Conservation (phyloP, 2,888 invertebrate genomes). For the Athalia rosae region DNA sequence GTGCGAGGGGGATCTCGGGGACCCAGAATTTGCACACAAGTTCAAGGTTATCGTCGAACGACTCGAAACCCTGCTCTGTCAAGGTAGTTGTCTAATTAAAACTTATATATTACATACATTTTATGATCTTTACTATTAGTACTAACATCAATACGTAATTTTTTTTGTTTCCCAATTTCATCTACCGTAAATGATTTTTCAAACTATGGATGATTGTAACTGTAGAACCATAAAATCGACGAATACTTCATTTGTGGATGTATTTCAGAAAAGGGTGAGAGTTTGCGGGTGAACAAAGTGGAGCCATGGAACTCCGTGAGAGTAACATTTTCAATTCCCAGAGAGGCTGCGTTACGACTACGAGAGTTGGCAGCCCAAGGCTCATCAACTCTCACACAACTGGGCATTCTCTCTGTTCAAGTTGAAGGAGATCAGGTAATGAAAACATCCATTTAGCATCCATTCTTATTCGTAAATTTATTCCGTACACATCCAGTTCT, state of each 20-base stretch:
- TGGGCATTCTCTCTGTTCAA: slow-evolving; percentile 97
- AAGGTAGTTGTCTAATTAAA: slow-evolving; percentile 76
- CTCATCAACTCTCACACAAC: slow-evolving; percentile 89
- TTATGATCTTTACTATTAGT: neutral
- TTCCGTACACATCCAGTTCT: slow-evolving; percentile 18
- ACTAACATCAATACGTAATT: neutral
- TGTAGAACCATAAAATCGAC: neutral
- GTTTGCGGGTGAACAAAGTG: slow-evolving; percentile 83
- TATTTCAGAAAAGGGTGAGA: slow-evolving; percentile 73
- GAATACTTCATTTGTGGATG: slow-evolving; percentile 13
- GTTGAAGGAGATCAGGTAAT: slow-evolving; percentile 91
- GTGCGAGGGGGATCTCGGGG: slow-evolving; percentile 92
- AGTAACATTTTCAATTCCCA: slow-evolving; percentile 97
- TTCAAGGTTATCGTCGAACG: slow-evolving; percentile 86
- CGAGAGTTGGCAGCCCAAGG: slow-evolving; percentile 94
- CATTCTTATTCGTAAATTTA: slow-evolving; percentile 29
- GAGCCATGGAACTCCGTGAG: slow-evolving; percentile 99
- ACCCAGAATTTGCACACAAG: slow-evolving; percentile 89
- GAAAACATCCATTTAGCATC: slow-evolving; percentile 45
- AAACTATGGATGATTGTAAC: no score
- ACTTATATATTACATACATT: neutral
- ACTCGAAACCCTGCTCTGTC: slow-evolving; percentile 85
- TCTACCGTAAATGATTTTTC: neutral
- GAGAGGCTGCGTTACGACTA: slow-evolving; percentile 94
- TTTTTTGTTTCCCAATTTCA: neutral